phyloP scores from a whole-genome alignment of 2,113 vertebrate genomes.

The Neotoma lepida region DNA sequence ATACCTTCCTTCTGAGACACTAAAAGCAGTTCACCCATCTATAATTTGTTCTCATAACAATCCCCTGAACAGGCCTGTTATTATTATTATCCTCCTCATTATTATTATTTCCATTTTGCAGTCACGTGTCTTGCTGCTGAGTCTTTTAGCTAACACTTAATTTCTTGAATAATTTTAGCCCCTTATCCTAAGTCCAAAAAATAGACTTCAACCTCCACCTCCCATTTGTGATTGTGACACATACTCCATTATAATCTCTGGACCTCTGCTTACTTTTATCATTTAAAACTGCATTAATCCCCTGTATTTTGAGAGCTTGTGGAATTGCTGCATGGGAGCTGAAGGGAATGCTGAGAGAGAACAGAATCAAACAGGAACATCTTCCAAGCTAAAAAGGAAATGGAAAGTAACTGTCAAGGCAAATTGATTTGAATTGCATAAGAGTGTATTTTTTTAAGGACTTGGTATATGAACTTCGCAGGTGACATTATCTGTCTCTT shows the following conservation, averaged over 20 bases:
- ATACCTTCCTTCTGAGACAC: slow-evolving; percentile 69
- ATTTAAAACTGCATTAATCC: slow-evolving; percentile 55
- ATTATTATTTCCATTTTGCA: slow-evolving; percentile 67
- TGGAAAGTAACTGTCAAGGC: slow-evolving; percentile 68
- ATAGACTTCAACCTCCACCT: not conserved
- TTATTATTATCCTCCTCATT: slow-evolving; percentile 31
- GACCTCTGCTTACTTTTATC: slow-evolving; percentile 62
- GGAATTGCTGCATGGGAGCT: slow-evolving; percentile 51
- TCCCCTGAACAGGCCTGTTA: slow-evolving; percentile 58
- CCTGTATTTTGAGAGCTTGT: not conserved
- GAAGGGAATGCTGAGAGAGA: not conserved
- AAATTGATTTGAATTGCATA: slow-evolving; percentile 74
- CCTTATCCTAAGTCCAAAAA: slow-evolving; percentile 12
- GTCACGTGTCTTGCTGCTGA: slow-evolving; percentile 37
- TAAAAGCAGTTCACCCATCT: slow-evolving; percentile 68
- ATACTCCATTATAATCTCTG: not conserved
- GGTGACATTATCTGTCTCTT: slow-evolving; percentile 71
- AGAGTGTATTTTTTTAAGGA: slow-evolving; percentile 54
- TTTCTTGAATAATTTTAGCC: slow-evolving; percentile 47
- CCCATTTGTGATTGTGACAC: not conserved
- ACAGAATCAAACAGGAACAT: slow-evolving; percentile 66
- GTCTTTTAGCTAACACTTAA: slow-evolving; percentile 52
- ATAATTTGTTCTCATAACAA: slow-evolving; percentile 72
- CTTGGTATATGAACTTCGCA: slow-evolving; percentile 67
- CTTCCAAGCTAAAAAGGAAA: slow-evolving; percentile 51